Evolutionary conservation across 2,797 vertebrate genomes (phyloP).

Genomic region (Chrysocyon brachyurus): DNA sequence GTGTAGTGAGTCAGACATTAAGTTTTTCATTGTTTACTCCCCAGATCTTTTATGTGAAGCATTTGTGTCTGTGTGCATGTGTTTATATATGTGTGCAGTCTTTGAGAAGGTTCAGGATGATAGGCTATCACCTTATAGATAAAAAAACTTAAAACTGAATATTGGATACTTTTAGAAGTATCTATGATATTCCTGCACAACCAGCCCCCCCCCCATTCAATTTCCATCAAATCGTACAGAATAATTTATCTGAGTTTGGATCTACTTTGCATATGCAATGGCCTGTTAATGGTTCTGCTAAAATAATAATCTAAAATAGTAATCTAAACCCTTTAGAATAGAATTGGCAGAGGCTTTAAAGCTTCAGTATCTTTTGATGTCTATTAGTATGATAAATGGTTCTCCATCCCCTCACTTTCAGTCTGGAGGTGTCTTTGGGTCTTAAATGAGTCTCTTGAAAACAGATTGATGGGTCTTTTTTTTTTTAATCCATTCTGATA

Average conservation of each 20-base stretch:
- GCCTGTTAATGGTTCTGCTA: neutral
- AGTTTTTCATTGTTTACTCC: neutral
- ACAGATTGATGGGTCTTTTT: neutral
- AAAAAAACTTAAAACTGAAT: neutral
- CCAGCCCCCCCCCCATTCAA: neutral
- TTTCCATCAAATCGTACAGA: neutral
- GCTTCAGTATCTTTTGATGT: neutral
- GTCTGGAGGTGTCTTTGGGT: neutral
- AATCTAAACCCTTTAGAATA: neutral
- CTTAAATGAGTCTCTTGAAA: neutral
- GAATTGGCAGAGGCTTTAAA: neutral
- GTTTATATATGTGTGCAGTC: neutral
- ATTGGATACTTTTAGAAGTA: neutral
- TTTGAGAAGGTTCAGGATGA: neutral
- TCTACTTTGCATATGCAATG: neutral
- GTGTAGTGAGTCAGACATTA: neutral
- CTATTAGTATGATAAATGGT: neutral
- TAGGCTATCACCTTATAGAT: neutral
- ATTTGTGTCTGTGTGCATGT: neutral
- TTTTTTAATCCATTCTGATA: neutral
- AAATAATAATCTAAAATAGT: conserved; percentile 19
- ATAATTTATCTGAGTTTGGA: neutral
- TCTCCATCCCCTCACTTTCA: neutral
- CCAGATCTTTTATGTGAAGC: neutral
- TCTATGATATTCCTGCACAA: neutral